A percentile compares a stretch with the other conserved stretches of the same genome.
phyloP scores from a whole-genome alignment of 2,113 vertebrate genomes.

The Phaetusa simplex region DNA sequence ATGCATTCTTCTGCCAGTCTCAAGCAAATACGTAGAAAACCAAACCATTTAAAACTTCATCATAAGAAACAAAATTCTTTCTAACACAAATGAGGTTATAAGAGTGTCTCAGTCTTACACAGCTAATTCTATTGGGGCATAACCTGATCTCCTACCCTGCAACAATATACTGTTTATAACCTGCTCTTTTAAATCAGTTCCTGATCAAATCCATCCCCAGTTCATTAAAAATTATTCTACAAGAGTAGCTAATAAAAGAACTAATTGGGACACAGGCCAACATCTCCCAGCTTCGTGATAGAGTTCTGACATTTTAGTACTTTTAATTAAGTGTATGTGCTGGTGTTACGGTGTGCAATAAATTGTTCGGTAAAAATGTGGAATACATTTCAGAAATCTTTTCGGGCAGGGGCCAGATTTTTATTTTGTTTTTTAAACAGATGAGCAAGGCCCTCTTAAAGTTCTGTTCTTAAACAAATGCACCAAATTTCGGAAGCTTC shows the following conservation, averaged over 20 bases:
- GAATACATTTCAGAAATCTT: background rate
- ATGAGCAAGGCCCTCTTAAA: background rate
- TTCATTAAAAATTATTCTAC: slow-evolving; percentile 35
- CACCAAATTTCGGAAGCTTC: background rate
- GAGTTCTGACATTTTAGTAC: slow-evolving; percentile 11
- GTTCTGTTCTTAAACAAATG: background rate
- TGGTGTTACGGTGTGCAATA: background rate
- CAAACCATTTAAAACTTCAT: background rate
- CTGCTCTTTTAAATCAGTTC: slow-evolving; percentile 9
- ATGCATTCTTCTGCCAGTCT: background rate
- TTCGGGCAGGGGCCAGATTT: background rate
- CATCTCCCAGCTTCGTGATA: background rate
- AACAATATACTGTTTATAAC: background rate
- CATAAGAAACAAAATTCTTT: background rate
- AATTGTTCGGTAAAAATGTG: background rate
- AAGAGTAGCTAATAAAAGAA: slow-evolving; percentile 44
- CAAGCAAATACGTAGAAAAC: background rate
- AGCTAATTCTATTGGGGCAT: background rate
- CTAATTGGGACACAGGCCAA: slow-evolving; percentile 38
- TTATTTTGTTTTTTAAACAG: slow-evolving; percentile 4
- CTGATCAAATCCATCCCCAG: background rate
- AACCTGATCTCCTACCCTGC: slow-evolving; percentile 25
- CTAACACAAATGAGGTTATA: background rate
- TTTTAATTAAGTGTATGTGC: slow-evolving; percentile 1
- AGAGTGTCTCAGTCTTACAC: background rate